A percentile compares a stretch with the other conserved stretches of the same genome.
Conservation (phyloP, 1,140 invertebrate genomes). For the Bicyclus anynana region DNA sequence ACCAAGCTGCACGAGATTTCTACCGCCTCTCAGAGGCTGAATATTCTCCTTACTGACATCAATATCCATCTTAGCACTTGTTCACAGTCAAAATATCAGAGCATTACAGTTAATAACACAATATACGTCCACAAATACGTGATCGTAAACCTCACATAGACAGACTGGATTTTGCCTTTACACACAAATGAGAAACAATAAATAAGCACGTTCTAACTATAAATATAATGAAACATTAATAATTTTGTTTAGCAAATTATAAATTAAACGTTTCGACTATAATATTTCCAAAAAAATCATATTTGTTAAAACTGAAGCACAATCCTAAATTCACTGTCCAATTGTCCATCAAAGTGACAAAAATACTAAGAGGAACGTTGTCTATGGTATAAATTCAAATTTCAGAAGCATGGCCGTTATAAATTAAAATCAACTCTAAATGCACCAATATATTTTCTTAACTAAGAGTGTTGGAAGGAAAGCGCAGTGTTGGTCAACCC, state of each 20-base stretch:
- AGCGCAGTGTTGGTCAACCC: too few species aligned
- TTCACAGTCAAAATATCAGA: constrained; percentile 48
- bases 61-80: constrained; percentile 79
- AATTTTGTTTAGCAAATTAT: constrained; percentile 8
- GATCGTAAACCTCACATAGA: constrained; percentile 28
- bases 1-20: constrained; percentile 85
- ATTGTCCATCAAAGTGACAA: constrained; percentile 57
- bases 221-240: constrained; percentile 8
- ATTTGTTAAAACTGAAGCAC: constrained; percentile 65
- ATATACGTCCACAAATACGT: constrained; percentile 50
- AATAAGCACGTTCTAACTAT: background rate
- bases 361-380: constrained; percentile 41
- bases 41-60: constrained; percentile 93
- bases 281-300: constrained; percentile 55
- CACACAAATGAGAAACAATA: constrained; percentile 15
- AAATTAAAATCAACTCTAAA: too few species aligned
- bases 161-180: constrained; percentile 5
- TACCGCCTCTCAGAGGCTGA: constrained; percentile 89
- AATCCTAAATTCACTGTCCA: constrained; percentile 53
- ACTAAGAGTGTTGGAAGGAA: too few species aligned
- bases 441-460: too few species aligned
- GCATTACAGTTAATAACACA: constrained; percentile 58
- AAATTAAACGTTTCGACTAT: constrained; percentile 31
- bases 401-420: constrained; percentile 48
- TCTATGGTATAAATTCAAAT: constrained; percentile 63